phyloP scores from a whole-genome alignment of 2,888 invertebrate genomes.

The Mythimna impura region DNA sequence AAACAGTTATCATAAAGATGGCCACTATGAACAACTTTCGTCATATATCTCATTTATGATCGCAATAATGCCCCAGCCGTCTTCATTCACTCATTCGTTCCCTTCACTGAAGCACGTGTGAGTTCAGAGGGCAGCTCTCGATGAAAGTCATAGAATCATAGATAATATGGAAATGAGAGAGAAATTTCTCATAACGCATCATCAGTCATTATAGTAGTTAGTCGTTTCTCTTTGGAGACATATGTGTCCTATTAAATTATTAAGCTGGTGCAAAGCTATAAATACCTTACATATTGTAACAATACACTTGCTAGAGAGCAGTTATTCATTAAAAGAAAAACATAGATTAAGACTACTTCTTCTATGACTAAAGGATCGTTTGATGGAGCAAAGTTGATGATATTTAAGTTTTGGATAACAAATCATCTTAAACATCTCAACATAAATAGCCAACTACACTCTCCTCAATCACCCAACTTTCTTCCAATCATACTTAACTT shows the following conservation, averaged over 20 bases:
- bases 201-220: slow-evolving; percentile 5
- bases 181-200: slow-evolving; percentile 29
- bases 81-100: slow-evolving; percentile 25
- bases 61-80: slow-evolving; percentile 8
- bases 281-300: background rate
- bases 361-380: too few species aligned
- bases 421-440: background rate
- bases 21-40: slow-evolving; percentile 19
- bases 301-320: background rate
- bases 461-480: slow-evolving; percentile 33
- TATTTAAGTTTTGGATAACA: background rate
- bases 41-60: slow-evolving; percentile 18
- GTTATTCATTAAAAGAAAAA: background rate
- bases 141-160: slow-evolving; percentile 29
- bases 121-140: slow-evolving; percentile 38
- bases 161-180: slow-evolving; percentile 51
- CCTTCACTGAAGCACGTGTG: slow-evolving; percentile 29
- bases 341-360: background rate
- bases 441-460: background rate
- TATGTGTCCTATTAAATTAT: background rate
- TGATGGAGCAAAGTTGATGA: background rate
- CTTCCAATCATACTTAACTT: slow-evolving; percentile 34
- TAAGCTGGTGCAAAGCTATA: background rate
- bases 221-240: slow-evolving; percentile 11
- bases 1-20: slow-evolving; percentile 28